A percentile compares a stretch with the other conserved stretches of the same genome.
Evolutionary conservation across 2,888 invertebrate genomes (phyloP).

Genomic region (Dicyrtoma fusca): DNA sequence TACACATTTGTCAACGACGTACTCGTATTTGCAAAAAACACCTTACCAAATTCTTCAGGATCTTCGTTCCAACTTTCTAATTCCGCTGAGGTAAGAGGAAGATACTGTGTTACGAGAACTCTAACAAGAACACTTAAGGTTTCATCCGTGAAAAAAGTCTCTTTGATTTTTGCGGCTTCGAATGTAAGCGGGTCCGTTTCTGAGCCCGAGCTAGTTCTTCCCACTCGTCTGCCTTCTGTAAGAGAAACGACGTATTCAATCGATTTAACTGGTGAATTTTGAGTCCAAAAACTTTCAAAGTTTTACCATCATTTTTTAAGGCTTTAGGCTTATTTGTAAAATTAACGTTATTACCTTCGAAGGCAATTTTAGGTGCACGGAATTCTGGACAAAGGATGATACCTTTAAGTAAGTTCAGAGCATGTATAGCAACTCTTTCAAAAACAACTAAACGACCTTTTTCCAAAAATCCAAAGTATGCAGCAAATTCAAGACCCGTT

Average conservation of each 20-base stretch:
- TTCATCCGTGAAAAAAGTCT: constrained; percentile 74
- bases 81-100: constrained; percentile 80
- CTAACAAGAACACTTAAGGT: constrained; percentile 80
- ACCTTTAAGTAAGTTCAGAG: constrained; percentile 84
- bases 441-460: constrained; percentile 74
- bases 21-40: not conserved
- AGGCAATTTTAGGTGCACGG: constrained; percentile 66
- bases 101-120: constrained; percentile 84
- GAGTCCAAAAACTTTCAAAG: constrained; percentile 7
- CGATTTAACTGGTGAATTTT: not conserved
- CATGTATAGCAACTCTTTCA: constrained; percentile 85
- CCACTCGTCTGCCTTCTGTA: constrained; percentile 52
- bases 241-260: constrained; percentile 22
- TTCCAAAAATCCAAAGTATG: constrained; percentile 84
- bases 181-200: constrained; percentile 62
- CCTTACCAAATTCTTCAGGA: constrained; percentile 82
- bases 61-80: constrained; percentile 85
- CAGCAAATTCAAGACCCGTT: constrained; percentile 78
- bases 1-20: not conserved
- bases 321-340: too few relatives aligned
- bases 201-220: constrained; percentile 55
- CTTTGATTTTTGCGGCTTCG: constrained; percentile 72
- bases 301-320: too few relatives aligned
- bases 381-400: constrained; percentile 79
- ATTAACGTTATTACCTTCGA: constrained; percentile 62